phyloP scores from a whole-genome alignment of 2,113 vertebrate genomes.

The Rutilus rutilus region DNA sequence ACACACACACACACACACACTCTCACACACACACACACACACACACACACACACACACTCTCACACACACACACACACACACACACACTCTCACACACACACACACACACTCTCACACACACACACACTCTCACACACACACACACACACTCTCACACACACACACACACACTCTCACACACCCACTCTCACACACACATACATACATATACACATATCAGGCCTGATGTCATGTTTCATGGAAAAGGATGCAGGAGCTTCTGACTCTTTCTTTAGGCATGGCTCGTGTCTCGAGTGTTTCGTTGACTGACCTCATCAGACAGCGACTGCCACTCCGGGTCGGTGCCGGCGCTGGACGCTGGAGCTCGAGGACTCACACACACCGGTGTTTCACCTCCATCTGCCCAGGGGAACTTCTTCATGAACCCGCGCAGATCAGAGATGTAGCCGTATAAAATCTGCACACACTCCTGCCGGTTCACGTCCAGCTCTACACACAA shows the following conservation, averaged over 20 bases:
- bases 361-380: neutral
- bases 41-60: accelerated
- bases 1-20: too few relatives aligned
- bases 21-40: accelerated
- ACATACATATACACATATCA: too few relatives aligned
- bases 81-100: too few relatives aligned
- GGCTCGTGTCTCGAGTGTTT: neutral
- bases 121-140: too few relatives aligned
- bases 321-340: conserved; percentile 66
- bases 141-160: too few relatives aligned
- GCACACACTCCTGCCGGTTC: conserved; percentile 76
- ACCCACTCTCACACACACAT: too few relatives aligned
- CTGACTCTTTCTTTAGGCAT: neutral
- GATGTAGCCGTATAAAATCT: conserved; percentile 83
- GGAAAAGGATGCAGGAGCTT: neutral
- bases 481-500: conserved; percentile 78
- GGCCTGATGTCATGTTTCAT: too few relatives aligned
- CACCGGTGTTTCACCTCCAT: neutral
- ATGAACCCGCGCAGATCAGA: conserved; percentile 84
- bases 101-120: too few relatives aligned
- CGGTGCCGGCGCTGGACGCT: neutral
- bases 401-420: conserved; percentile 82
- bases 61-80: accelerated
- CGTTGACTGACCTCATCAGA: conserved; percentile 64
- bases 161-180: too few relatives aligned